Evolutionary conservation across 1,140 invertebrate genomes (phyloP), one percentile per base, ranked within the genome.

Genomic region (Papilio polyxenes): DNA sequence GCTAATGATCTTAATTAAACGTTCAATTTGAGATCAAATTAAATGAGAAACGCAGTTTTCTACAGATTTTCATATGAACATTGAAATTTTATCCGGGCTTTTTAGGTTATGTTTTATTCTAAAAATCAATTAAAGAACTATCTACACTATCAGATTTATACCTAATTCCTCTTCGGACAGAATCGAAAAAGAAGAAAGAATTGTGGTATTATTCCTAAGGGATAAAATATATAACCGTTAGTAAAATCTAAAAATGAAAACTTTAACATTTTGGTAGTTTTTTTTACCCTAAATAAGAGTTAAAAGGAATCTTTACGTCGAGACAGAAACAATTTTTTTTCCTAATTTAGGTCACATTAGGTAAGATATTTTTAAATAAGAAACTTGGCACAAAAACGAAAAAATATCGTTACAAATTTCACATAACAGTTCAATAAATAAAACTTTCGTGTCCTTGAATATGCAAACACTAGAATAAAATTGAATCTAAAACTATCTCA

Each of bases 1-100:
- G 48, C 75, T 76, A 76, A 76, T 76, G 75, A 76, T 77, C 48
- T 56, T 77, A 53, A 77, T 53, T 31, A 77, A 77, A 77, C 75
- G 31, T 53, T 77, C 44, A 77, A 51, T 77, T 77, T 75, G n/a
- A 48, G 48, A 48, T 48, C 9, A 20, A 20, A 75, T 75, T 49
- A 48, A 75, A n/a, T 75, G n/a, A 20, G 31, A 72, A 72, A 72
- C 13, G 11, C 40, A 15, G 5, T 40, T 65, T 72, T 59, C 17
- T 72, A 72, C 13, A 72, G 11, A 72, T 72, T 7, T 15, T 37
- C 9, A 40, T 23, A 31, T 8, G 31, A 65, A 31, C 7, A 4
- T 65, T 65, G 10, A 20, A 31, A 65, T 13, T 56, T 17, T 56
- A 17, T 56, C 3, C 13, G 2, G 8, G 0, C 3, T 23, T 23